These are phyloP conservation scores for Holotrichia oblita DNA, from an alignment of 1,140 invertebrate genomes.

Conservation along the genomic window DNA sequence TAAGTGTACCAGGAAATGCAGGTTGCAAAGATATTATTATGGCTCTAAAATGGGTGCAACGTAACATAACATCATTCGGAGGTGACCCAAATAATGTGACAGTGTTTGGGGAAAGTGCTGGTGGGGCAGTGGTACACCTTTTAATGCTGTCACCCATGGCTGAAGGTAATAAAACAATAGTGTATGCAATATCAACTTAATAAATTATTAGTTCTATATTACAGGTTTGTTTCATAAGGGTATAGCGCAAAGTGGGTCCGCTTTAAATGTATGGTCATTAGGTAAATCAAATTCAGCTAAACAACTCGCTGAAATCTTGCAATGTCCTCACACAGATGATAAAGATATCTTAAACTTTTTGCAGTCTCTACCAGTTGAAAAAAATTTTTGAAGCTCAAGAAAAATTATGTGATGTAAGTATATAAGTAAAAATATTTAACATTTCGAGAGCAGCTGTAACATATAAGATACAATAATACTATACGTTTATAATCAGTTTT, in stretches of 20 bases:
- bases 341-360: background rate
- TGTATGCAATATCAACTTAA: no score
- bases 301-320: constrained; percentile 51
- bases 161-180: no score
- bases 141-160: constrained; percentile 45
- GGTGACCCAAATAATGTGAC: no score
- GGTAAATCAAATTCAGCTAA: constrained; percentile 69
- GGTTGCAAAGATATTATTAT: constrained; percentile 69
- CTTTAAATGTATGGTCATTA: constrained; percentile 63
- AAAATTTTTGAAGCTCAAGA: constrained; percentile 57
- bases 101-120: constrained; percentile 65
- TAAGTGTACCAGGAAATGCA: constrained; percentile 66
- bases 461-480: background rate
- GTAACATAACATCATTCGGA: constrained; percentile 63
- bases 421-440: no score
- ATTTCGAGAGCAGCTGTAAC: no score
- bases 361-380: constrained; percentile 56
- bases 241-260: background rate
- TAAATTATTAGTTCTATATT: background rate
- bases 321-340: constrained; percentile 48
- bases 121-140: constrained; percentile 57
- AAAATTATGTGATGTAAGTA: constrained; percentile 57
- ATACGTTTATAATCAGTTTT: background rate
- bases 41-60: constrained; percentile 67
- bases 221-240: constrained; percentile 59